Conservation (phyloP, 2,797 vertebrate species). For the Valencia hispanica region DNA sequence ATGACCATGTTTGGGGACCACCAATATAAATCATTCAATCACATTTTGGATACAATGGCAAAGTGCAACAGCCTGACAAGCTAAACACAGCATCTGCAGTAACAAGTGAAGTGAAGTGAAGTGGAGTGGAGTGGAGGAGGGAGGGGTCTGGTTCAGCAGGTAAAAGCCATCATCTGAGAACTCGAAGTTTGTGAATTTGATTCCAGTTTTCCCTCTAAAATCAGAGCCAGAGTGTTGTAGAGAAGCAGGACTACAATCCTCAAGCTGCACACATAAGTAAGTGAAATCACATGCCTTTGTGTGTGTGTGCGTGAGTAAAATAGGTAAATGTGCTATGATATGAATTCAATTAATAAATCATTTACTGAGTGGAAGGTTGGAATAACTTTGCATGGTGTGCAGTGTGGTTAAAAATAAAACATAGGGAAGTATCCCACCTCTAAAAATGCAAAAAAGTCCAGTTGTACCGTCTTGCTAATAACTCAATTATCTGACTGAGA, state of each 20-base stretch:
- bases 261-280: neutral
- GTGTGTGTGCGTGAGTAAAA: neutral
- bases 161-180: neutral
- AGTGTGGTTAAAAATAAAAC: neutral
- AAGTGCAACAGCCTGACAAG: neutral
- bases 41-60: neutral
- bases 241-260: neutral
- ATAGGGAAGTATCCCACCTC: neutral
- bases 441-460: neutral
- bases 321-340: neutral
- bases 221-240: neutral
- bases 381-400: neutral
- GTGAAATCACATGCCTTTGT: neutral
- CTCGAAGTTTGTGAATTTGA: neutral
- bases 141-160: neutral
- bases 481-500: neutral
- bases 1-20: neutral
- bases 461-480: neutral
- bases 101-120: no score
- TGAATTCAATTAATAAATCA: neutral
- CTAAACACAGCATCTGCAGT: neutral
- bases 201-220: neutral
- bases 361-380: neutral
- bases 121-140: no score
- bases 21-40: neutral